phyloP scores from a whole-genome alignment of 2,888 invertebrate genomes.

The Hartigia nigra region DNA sequence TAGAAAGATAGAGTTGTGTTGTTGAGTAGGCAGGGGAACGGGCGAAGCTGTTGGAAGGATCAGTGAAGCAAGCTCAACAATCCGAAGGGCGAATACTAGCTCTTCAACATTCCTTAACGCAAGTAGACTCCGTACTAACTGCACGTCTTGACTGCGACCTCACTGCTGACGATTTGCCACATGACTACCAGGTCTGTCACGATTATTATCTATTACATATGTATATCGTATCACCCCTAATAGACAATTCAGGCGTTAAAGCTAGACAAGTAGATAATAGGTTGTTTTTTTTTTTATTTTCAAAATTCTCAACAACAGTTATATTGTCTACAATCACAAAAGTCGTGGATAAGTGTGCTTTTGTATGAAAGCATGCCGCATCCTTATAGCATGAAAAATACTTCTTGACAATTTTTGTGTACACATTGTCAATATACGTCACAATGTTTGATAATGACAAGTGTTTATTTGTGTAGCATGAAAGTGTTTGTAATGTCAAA shows the following conservation, averaged over 20 bases:
- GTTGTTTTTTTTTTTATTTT: not conserved
- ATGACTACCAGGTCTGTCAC: conserved; percentile 75
- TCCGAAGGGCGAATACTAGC: conserved; percentile 80
- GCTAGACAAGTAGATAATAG: not conserved
- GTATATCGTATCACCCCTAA: not conserved
- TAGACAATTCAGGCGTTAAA: not conserved
- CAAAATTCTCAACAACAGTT: not conserved
- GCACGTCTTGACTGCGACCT: conserved; percentile 82
- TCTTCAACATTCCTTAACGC: conserved; percentile 78
- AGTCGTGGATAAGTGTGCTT: not conserved
- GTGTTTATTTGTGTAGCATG: not conserved
- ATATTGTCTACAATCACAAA: not conserved
- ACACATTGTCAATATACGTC: not conserved
- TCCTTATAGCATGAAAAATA: not conserved
- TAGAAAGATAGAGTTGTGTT: conserved; percentile 35
- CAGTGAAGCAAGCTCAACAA: conserved; percentile 81
- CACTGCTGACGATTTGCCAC: conserved; percentile 82
- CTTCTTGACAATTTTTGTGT: not conserved
- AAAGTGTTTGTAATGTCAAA: not conserved
- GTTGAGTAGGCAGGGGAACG: conserved; percentile 71
- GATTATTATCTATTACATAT: conserved; percentile 10
- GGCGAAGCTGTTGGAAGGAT: conserved; percentile 74
- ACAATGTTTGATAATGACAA: conserved; percentile 4
- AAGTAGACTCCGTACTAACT: conserved; percentile 76
- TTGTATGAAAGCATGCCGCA: not conserved